A percentile compares a stretch with the other conserved stretches of the same genome.
Evolutionary conservation across 2,888 invertebrate genomes (phyloP).

Genomic region (Sthenelais limicola): DNA sequence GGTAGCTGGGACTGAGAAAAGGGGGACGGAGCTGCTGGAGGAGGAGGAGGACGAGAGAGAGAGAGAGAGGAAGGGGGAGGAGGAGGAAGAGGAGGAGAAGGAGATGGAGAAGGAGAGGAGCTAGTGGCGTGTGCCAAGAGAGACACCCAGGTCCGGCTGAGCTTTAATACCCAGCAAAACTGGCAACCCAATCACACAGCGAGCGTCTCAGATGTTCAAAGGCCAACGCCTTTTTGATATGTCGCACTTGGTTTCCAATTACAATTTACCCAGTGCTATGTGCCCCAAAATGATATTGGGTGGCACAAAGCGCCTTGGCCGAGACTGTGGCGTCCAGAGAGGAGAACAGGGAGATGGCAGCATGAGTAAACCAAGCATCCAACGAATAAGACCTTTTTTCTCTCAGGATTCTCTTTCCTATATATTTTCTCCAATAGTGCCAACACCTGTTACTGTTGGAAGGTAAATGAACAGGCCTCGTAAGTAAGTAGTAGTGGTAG

Average conservation of each 20-base stretch:
- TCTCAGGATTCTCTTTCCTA: too few relatives aligned
- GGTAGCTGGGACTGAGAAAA: slow-evolving; percentile 28
- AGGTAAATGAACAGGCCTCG: too few relatives aligned
- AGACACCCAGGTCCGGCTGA: slow-evolving; percentile 20
- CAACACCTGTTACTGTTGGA: too few relatives aligned
- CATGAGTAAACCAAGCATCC: neutral
- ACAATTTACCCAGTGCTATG: slow-evolving; percentile 20
- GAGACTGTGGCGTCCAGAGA: neutral
- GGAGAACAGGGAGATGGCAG: neutral
- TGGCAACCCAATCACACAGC: slow-evolving; percentile 15
- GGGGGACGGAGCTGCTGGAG: neutral
- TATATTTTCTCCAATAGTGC: too few relatives aligned
- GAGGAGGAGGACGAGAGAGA: neutral
- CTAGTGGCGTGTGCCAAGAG: neutral
- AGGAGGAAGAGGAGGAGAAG: neutral
- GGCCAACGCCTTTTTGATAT: slow-evolving; percentile 30
- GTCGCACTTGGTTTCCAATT: slow-evolving; percentile 27
- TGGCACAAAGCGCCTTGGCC: slow-evolving; percentile 10
- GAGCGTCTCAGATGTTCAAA: slow-evolving; percentile 26
- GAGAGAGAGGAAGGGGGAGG: neutral
- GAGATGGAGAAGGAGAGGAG: slow-evolving; percentile 1
- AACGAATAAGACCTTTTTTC: too few relatives aligned
- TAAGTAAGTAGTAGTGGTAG: too few relatives aligned
- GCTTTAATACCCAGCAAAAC: slow-evolving; percentile 11
- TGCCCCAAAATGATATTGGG: slow-evolving; percentile 23